phyloP scores from a whole-genome alignment of 1,140 invertebrate species.

The Lepidurus arcticus region DNA sequence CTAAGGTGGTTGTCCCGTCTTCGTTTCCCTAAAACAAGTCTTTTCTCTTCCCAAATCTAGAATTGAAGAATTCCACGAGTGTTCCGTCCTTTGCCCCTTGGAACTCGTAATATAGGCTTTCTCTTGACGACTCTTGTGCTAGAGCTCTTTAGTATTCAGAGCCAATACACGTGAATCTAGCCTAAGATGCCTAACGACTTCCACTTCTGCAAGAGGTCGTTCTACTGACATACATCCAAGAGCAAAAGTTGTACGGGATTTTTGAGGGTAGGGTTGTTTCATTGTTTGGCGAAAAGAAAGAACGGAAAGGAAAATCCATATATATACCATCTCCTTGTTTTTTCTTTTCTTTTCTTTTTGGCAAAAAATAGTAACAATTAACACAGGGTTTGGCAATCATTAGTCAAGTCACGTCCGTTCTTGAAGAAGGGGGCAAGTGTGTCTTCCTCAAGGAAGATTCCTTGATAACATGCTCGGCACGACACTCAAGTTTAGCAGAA shows the following conservation, averaged over 20 bases:
- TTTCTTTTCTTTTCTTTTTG: background rate
- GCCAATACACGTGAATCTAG: constrained; percentile 5
- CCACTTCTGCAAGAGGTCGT: background rate
- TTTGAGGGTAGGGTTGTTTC: background rate
- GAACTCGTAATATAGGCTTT: background rate
- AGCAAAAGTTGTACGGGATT: background rate
- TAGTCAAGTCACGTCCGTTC: background rate
- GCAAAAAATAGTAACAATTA: background rate
- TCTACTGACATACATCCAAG: constrained; percentile 9
- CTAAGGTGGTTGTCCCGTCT: background rate
- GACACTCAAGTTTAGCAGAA: background rate
- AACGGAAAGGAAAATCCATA: background rate
- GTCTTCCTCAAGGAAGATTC: background rate
- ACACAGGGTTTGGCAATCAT: background rate
- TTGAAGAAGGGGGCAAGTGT: background rate
- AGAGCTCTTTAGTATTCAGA: background rate
- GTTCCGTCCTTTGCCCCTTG: background rate
- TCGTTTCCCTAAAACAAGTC: background rate
- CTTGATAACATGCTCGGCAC: background rate
- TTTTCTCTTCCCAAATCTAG: background rate
- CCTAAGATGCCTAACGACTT: background rate
- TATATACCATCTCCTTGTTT: background rate
- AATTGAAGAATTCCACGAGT: background rate
- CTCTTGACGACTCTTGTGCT: background rate
- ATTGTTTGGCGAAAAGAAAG: background rate